phyloP scores from a whole-genome alignment of 2,113 vertebrate species.

The Ciconia maguari region DNA sequence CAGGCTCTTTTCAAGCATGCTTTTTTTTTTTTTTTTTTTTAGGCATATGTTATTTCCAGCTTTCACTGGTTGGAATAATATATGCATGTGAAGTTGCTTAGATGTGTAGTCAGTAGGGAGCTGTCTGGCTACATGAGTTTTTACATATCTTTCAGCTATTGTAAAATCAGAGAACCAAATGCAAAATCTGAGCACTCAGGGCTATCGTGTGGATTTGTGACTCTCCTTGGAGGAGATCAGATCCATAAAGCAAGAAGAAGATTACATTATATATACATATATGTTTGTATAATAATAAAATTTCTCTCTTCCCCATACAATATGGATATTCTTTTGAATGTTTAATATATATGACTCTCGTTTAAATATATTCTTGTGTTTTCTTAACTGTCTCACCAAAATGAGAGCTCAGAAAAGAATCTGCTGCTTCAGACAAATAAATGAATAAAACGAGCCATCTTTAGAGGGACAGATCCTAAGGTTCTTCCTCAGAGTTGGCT shows the following conservation, averaged over 20 bases:
- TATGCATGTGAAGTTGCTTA: constrained; percentile 57
- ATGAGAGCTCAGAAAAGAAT: background rate
- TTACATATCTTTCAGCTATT: constrained; percentile 56
- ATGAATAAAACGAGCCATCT: background rate
- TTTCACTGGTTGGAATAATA: constrained; percentile 43
- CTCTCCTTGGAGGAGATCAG: constrained; percentile 37
- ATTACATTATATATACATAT: constrained; percentile 45
- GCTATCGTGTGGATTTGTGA: constrained; percentile 59
- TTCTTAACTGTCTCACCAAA: background rate
- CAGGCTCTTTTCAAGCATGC: background rate
- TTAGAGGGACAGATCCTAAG: background rate
- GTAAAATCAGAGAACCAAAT: constrained; percentile 51
- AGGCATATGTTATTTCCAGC: background rate
- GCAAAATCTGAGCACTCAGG: constrained; percentile 49
- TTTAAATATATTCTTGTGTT: background rate
- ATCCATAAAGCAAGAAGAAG: constrained; percentile 28
- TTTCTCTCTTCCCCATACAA: background rate
- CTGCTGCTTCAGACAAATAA: background rate
- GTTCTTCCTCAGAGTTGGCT: background rate
- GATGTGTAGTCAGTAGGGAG: constrained; percentile 55
- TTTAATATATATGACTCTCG: background rate
- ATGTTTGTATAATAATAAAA: constrained; percentile 49
- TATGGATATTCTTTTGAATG: background rate
- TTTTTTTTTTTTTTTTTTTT: background rate
- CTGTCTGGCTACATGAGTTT: constrained; percentile 59